Evolutionary conservation across 2,888 invertebrate species (phyloP).

Genomic region (Seira sanloemensis): DNA sequence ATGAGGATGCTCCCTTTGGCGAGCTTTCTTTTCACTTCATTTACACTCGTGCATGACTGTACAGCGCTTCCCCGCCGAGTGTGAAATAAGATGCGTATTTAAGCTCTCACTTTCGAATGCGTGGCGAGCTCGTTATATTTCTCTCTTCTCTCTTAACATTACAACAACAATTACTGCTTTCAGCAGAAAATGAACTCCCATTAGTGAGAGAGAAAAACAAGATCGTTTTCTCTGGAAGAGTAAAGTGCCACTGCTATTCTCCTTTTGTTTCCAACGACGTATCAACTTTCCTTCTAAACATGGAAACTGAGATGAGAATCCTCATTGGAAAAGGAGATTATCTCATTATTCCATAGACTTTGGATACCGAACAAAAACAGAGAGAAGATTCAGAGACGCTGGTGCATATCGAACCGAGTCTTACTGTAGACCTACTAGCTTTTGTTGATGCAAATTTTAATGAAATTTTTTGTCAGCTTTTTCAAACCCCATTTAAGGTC

Average conservation of each 20-base stretch:
- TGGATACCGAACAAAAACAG: too few species aligned
- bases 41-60: constrained; percentile 6
- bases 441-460: too few species aligned
- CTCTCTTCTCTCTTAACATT: not conserved
- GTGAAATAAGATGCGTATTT: constrained; percentile 3
- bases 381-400: too few species aligned
- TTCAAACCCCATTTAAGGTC: too few species aligned
- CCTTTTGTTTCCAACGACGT: not conserved
- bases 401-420: too few species aligned
- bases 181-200: constrained; percentile 13
- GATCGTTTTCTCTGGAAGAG: constrained; percentile 1
- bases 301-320: not conserved
- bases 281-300: constrained; percentile 1
- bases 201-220: constrained; percentile 1
- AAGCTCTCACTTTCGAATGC: not conserved
- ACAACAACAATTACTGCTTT: constrained; percentile 15
- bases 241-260: not conserved
- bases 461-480: too few species aligned
- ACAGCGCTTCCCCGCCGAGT: constrained; percentile 10
- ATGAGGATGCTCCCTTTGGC: constrained; percentile 48
- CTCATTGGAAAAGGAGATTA: constrained; percentile 14
- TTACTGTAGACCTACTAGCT: too few species aligned
- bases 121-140: not conserved
- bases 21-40: constrained; percentile 57
- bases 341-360: constrained; percentile 12